Percentiles rank a stretch among this genome's conserved stretches.
Conservation (phyloP, 2,888 invertebrate species). For the Ennomos quercinarius region DNA sequence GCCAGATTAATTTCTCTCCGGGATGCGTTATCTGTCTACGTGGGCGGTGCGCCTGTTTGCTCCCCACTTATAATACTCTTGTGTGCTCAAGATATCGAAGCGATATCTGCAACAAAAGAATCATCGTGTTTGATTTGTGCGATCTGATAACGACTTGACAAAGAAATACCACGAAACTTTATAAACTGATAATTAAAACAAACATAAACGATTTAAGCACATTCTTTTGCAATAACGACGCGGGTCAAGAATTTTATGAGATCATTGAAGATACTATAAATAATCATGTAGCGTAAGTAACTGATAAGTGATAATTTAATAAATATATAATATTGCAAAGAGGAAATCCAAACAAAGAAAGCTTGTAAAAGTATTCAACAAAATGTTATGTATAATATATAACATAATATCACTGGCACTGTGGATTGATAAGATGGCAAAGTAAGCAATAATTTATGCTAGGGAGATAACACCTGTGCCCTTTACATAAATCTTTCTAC, state of each 20-base stretch:
- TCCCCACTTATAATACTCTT: conserved; percentile 78
- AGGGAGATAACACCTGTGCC: conserved; percentile 63
- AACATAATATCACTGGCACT: conserved; percentile 26
- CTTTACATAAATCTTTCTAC: conserved; percentile 64
- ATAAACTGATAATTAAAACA: conserved; percentile 21
- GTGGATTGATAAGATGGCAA: conserved; percentile 51
- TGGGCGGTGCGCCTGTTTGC: conserved; percentile 73
- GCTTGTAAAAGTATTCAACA: conserved; percentile 45
- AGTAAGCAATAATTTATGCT: conserved; percentile 59
- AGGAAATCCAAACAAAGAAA: conserved; percentile 60
- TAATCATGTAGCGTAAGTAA: conserved; percentile 8
- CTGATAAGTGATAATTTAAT: conserved; percentile 19
- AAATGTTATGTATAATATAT: conserved; percentile 33
- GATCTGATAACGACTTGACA: conserved; percentile 51
- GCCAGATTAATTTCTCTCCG: conserved; percentile 80
- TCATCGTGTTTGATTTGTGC: conserved; percentile 49
- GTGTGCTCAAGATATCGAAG: conserved; percentile 77
- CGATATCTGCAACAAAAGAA: conserved; percentile 80
- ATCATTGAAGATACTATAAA: conserved; percentile 24
- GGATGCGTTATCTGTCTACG: conserved; percentile 75
- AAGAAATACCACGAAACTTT: conserved; percentile 39
- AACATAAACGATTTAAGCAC: conserved; percentile 14
- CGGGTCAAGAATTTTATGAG: conserved; percentile 29
- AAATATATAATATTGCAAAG: conserved; percentile 41
- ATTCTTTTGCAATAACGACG: conserved; percentile 24